Base-by-base conservation (phyloP, 2,113 vertebrate species). In the Otolemur garnettii region DNA sequence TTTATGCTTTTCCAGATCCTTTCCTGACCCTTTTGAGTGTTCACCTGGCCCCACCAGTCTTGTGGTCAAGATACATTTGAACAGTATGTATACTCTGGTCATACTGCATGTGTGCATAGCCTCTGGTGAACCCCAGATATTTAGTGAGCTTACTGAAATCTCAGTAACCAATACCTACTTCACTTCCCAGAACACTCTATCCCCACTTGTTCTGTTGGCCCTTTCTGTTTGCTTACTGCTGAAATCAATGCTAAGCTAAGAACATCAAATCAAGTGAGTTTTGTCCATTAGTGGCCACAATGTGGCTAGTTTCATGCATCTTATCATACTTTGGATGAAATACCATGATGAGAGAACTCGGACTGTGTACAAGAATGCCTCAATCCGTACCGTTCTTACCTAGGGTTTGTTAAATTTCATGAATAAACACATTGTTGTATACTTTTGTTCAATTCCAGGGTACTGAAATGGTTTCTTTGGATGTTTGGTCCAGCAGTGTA, bases 51-150 rank as follows among this genome's bases (percentile, higher is more conserved):
- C 30, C 0, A 0, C 5, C 6, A 57, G 13, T n/a, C 11, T 26
- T 64, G 1, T 87, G 57, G 71, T 45, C 33, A 3, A 26, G 9
- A 30, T 35, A 64, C 7, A 35, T n/a, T 33, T 38, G n/a, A 33
- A 19, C 62, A 2, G 0, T 2, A 0, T 26, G 1, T 45, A n/a
- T 33, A 15, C 5, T 9, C 19, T 68, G 15, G 3, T 21, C 26
- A 45, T 60, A 87, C 45, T 22, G 15, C 30, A 13, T 0, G 2
- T 19, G 30, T 1, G 0, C 4, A 15, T 11, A n/a, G 17, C 17
- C 8, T 42, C 24, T 4, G 7, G 26, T 42, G 11, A 17, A 12
- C 35, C 35, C 19, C 19, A 10, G 11, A 9, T 55, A 19, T 21
- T 14, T 4, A 4, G 30, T 12, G 57, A 55, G 14, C 21, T 72